Percentiles rank a stretch among this genome's conserved stretches.
Conservation (phyloP, 2,888 invertebrate species). For the Dione juno region DNA sequence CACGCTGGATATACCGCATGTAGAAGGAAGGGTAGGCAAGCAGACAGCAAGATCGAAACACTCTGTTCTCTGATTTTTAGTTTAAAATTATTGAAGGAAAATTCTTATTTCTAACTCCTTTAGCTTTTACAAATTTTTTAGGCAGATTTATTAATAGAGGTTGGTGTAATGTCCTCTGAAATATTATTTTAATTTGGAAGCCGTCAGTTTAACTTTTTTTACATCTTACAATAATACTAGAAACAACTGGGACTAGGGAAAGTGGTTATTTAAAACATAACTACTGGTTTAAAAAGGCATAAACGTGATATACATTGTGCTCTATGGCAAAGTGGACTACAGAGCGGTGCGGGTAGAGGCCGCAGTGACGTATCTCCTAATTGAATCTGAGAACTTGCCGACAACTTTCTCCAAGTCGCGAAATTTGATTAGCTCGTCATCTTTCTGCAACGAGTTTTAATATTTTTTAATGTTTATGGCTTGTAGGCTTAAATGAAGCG, state of each 20-base stretch:
- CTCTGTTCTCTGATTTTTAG: too few species aligned
- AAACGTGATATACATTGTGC: constrained; percentile 10
- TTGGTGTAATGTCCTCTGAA: not conserved
- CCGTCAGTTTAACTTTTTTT: not conserved
- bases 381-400: constrained; percentile 75
- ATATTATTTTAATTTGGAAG: constrained; percentile 4
- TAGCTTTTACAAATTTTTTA: not conserved
- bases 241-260: not conserved
- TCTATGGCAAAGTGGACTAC: not conserved
- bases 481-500: not conserved
- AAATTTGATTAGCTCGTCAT: constrained; percentile 78
- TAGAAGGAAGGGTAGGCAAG: too few species aligned
- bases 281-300: not conserved
- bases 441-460: constrained; percentile 65
- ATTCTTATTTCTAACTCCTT: not conserved
- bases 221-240: not conserved
- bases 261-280: not conserved
- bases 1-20: too few species aligned
- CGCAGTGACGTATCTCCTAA: constrained; percentile 70
- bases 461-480: constrained; percentile 56
- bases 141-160: constrained; percentile 1
- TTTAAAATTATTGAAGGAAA: not conserved
- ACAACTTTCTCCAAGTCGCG: constrained; percentile 69
- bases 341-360: constrained; percentile 40
- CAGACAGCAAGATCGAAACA: too few species aligned